These are phyloP conservation scores for Turnix velox DNA, from an alignment of 2,113 vertebrate genomes.

Conservation along the genomic window DNA sequence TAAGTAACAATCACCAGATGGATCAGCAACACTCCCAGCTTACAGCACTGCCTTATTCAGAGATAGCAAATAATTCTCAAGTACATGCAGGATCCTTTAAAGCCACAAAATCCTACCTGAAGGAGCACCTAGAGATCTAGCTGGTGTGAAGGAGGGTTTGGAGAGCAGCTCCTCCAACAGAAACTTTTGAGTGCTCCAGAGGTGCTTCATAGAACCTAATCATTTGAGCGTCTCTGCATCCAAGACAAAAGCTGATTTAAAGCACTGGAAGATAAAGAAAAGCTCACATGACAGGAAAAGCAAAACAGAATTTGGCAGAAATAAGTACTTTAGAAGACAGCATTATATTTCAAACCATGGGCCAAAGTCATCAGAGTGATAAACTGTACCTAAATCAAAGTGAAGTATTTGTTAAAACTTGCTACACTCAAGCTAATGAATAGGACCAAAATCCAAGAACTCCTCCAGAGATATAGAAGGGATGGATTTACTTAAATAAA, in stretches of 20 bases:
- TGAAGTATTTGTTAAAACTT: neutral
- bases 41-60: neutral
- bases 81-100: neutral
- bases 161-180: neutral
- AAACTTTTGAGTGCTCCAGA: neutral
- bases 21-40: neutral
- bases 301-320: conserved; percentile 25
- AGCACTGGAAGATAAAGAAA: conserved; percentile 13
- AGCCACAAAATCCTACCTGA: neutral
- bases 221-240: neutral
- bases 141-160: neutral
- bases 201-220: neutral
- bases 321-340: neutral
- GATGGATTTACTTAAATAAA: neutral
- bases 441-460: neutral
- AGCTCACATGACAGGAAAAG: conserved; percentile 31
- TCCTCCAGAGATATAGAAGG: neutral
- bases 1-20: neutral
- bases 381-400: neutral
- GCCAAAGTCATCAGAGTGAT: neutral
- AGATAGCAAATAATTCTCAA: neutral
- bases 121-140: neutral
- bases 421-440: conserved; percentile 11
- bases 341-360: neutral
- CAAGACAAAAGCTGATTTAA: neutral